Base-by-base conservation (phyloP, 2,888 invertebrate genomes). In the Rhagonycha lutea region DNA sequence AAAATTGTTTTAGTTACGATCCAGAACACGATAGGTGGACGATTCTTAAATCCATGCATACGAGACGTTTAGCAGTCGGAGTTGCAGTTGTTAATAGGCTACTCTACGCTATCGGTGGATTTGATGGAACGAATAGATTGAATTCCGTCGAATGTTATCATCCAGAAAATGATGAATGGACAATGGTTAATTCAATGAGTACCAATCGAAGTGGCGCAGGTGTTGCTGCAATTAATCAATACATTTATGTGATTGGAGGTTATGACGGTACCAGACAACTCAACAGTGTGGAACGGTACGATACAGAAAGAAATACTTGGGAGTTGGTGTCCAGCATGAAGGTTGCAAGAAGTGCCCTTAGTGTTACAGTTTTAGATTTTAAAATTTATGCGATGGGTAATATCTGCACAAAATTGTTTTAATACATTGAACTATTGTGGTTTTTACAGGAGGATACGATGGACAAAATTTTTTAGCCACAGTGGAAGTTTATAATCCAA, bases 211-310 rank as follows among this genome's bases (percentile, higher is more conserved):
- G 96, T 85, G 97, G 97, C 26, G 95, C 96, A 77, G 97, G 95
- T 94, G 96, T 96, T 61, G 95, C 94, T 5, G 94, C 94, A 12
- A 89, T 97, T 83, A 95, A 94, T 84, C 95, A 96, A 85, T 94
- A 91, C 86, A 94, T 98, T 80, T 98, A 95, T 87, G 97, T 96
- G n/a, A 94, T 97, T 75, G 98, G 98, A 70, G 98, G 98, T n/a
- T 97, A 96, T 87, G 96, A 97, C 88, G 96, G 96, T 11, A 89
- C 91, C 68, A 91, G 91, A 75, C 97, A 97, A 86, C 89, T 98
- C 70, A 91, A 93, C 74, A 92, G 94, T 0, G 97, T 97, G 12
- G 97, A 98, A 89, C 91, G 94, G 28, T 97, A 95, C 87, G 95
- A 96, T 87, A 95, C 96, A 0, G 96, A 96, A 87, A 92, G 91